phyloP scores from a whole-genome alignment of 2,888 invertebrate genomes.

The Drosophila affinis region DNA sequence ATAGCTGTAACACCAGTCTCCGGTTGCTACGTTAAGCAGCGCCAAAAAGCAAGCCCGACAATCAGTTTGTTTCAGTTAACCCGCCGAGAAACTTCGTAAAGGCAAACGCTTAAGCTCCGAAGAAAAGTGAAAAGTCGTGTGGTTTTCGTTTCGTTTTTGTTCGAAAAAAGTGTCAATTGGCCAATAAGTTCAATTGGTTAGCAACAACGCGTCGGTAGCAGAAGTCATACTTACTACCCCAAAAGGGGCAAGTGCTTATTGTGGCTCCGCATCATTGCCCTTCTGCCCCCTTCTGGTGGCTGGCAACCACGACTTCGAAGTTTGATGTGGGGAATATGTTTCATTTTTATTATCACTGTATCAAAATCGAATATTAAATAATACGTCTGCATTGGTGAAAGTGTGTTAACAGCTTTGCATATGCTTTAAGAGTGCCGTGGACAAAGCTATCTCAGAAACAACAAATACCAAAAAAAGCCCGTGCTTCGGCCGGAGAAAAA shows the following conservation, averaged over 20 bases:
- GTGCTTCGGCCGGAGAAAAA: neutral
- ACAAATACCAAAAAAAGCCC: conserved; percentile 3
- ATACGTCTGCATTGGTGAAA: conserved; percentile 73
- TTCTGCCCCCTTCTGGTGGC: conserved; percentile 1
- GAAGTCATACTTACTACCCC: conserved; percentile 1
- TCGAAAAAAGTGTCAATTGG: conserved; percentile 31
- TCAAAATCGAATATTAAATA: conserved; percentile 55
- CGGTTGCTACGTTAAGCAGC: conserved; percentile 23
- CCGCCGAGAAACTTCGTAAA: conserved; percentile 64
- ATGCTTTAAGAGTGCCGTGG: conserved; percentile 18
- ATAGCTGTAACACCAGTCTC: conserved; percentile 23
- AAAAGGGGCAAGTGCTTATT: conserved; percentile 22
- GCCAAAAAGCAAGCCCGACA: conserved; percentile 52
- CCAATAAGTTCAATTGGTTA: conserved; percentile 26
- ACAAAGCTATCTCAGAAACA: conserved; percentile 10
- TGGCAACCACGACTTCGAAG: conserved; percentile 2
- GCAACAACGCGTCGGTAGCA: neutral
- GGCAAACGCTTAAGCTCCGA: conserved; percentile 11
- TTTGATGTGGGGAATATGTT: conserved; percentile 24
- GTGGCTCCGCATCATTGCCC: neutral
- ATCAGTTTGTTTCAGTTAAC: conserved; percentile 62
- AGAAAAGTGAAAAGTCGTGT: conserved; percentile 44
- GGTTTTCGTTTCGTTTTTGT: conserved; percentile 14
- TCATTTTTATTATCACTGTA: conserved; percentile 52
- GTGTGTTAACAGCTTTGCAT: conserved; percentile 71